Evolutionary conservation across 2,888 invertebrate genomes (phyloP).

Genomic region (Tanaodytes sp.): DNA sequence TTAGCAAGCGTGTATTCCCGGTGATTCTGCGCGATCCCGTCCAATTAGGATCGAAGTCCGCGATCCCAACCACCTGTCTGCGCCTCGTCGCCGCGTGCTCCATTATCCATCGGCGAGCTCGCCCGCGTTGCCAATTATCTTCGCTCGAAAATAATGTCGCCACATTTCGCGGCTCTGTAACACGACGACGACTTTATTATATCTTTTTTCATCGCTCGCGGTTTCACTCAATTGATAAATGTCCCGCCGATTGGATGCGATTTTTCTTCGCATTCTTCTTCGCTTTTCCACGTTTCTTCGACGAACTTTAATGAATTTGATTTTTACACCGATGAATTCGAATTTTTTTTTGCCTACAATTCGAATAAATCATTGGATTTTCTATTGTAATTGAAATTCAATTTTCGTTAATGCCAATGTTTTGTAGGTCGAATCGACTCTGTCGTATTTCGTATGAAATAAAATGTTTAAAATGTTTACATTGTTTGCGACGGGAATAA

Average conservation of each 20-base stretch:
- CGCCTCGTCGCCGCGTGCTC: slow-evolving; percentile 29
- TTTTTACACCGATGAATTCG: no score
- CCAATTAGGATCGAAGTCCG: slow-evolving; percentile 52
- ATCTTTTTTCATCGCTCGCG: slow-evolving; percentile 24
- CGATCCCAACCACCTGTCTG: slow-evolving; percentile 49
- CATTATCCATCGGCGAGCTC: slow-evolving; percentile 41
- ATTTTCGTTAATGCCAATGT: no score
- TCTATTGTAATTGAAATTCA: no score
- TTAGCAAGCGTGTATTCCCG: slow-evolving; percentile 48
- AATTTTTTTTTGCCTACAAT: no score
- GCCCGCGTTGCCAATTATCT: slow-evolving; percentile 50
- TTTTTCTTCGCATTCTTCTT: no score
- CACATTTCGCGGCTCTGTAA: slow-evolving; percentile 36
- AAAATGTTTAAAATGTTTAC: no score
- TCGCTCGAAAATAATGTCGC: slow-evolving; percentile 41
- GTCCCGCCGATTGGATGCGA: no score
- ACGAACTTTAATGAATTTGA: background rate
- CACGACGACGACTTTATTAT: slow-evolving; percentile 40
- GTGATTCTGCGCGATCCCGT: slow-evolving; percentile 54
- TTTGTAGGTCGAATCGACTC: no score
- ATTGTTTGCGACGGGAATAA: no score
- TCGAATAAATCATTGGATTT: no score
- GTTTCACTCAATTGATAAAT: slow-evolving; percentile 24
- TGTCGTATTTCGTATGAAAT: no score
- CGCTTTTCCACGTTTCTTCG: background rate